phyloP scores from a whole-genome alignment of 1,140 invertebrate genomes.

The Pogonognathellus flavescens region DNA sequence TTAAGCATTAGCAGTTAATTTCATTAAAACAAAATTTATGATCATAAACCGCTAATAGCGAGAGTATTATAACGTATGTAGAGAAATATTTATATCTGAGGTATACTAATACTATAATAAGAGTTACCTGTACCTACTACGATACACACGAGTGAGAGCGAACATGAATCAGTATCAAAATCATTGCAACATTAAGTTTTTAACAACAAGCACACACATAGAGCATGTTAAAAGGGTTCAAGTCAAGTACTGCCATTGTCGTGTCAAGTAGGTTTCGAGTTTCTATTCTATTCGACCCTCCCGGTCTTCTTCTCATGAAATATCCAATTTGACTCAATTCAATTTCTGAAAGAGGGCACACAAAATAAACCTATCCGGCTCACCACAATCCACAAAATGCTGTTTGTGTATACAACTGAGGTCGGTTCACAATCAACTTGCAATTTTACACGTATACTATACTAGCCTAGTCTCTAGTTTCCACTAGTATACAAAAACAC shows the following conservation, averaged over 20 bases:
- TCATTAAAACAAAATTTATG: too few relatives aligned
- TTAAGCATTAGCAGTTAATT: too few relatives aligned
- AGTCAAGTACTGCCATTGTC: slow-evolving; percentile 25
- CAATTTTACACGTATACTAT: background rate
- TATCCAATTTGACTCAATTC: slow-evolving; percentile 47
- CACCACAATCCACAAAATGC: slow-evolving; percentile 35
- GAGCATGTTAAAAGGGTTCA: slow-evolving; percentile 41
- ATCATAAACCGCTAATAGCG: too few relatives aligned
- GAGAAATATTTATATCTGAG: too few relatives aligned
- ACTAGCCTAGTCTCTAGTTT: background rate
- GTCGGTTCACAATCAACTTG: background rate
- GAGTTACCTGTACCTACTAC: too few relatives aligned
- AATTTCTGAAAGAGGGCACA: slow-evolving; percentile 35
- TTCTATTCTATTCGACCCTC: background rate
- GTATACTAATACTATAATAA: too few relatives aligned
- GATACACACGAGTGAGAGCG: too few relatives aligned
- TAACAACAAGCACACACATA: background rate
- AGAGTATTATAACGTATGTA: too few relatives aligned
- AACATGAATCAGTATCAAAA: too few relatives aligned
- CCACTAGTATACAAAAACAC: background rate
- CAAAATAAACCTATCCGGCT: slow-evolving; percentile 36
- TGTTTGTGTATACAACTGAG: slow-evolving; percentile 21
- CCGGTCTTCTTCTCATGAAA: background rate
- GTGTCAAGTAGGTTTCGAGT: slow-evolving; percentile 25
- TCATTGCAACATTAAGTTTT: too few relatives aligned